A percentile compares a stretch with the other conserved stretches of the same genome.
These are phyloP conservation scores for Falco punctatus DNA, from an alignment of 2,113 vertebrate genomes.

Conservation along the genomic window DNA sequence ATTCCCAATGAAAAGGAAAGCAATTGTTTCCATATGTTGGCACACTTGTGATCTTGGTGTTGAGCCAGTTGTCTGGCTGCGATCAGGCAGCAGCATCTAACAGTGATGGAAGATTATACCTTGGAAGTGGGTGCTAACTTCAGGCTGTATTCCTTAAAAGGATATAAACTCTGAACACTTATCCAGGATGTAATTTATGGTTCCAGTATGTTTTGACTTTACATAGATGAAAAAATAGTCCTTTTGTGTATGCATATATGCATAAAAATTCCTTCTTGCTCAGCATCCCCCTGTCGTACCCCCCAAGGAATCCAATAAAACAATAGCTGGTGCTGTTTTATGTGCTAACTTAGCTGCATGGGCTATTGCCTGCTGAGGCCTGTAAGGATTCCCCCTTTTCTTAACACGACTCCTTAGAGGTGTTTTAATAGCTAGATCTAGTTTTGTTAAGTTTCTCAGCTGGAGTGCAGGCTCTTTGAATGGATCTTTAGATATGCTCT, in stretches of 20 bases:
- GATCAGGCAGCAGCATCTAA: constrained; percentile 57
- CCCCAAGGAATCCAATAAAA: background rate
- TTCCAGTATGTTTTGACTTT: constrained; percentile 58
- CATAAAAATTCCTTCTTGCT: constrained; percentile 56
- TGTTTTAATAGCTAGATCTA: background rate
- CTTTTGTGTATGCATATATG: constrained; percentile 41
- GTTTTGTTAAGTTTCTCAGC: background rate
- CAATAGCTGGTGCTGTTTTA: constrained; percentile 8
- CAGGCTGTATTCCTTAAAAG: constrained; percentile 59
- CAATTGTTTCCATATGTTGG: constrained; percentile 65
- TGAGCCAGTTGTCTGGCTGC: constrained; percentile 58
- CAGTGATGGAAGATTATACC: constrained; percentile 61
- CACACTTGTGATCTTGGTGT: constrained; percentile 29
- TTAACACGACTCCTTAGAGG: background rate
- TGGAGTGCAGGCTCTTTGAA: background rate
- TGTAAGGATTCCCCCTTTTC: background rate
- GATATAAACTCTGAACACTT: constrained; percentile 18
- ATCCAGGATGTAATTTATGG: constrained; percentile 48
- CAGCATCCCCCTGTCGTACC: accelerated
- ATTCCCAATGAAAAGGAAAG: constrained; percentile 39
- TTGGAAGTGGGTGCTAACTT: constrained; percentile 56
- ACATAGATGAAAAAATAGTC: constrained; percentile 37
- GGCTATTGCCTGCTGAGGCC: background rate
- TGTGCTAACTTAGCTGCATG: background rate
- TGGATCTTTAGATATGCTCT: background rate